Evolutionary conservation across 2,113 vertebrate species (phyloP), one percentile per base, ranked within the genome.

Genomic region (Rhinopomastus cyanomelas): DNA sequence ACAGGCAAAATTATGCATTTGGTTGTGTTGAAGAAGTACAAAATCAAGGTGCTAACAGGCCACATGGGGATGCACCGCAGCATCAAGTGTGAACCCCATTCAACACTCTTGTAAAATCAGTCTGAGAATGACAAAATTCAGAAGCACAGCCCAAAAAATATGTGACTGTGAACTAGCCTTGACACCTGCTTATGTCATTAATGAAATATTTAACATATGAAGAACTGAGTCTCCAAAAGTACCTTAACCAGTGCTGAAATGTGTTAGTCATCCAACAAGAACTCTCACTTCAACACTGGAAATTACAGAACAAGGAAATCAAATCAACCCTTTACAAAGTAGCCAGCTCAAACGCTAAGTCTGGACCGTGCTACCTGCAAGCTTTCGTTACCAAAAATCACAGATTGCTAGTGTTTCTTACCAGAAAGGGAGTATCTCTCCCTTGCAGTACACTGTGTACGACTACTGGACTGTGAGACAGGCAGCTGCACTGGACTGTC

Each of bases 201-300:
- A 88, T 80, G 76, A 93, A 91, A 69, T 85, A 95, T 93, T 84
- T 93, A 76, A 87, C 66, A 90, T 26, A 71, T 65, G 49, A 95
- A 90, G 73, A 90, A 81, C 83, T 71, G n/a, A 11, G 52, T 66
- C 69, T 94, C 67, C 62, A 53, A 12, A 90, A 93, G 89, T n/a
- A 60, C 85, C 36, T 82, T 73, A 94, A 82, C 67, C 6, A 5
- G 72, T 0, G 1, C 37, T 10, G n/a, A 96, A 92, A 89, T 39
- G 81, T 12, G 44, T 92, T 92, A 91, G 68, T 95, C 94, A 93
- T 91, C 81, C 94, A 92, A 71, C 34, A 93, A 92, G 92, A 90
- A 87, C 81, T 81, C 77, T 59, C 86, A 79, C 80, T 90, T 46
- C 74, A 86, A 44, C 52, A 48, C 84, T 90, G 46, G 59, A 79